phyloP scores from a whole-genome alignment of 1,140 invertebrate species.

The Drosophila truncata region DNA sequence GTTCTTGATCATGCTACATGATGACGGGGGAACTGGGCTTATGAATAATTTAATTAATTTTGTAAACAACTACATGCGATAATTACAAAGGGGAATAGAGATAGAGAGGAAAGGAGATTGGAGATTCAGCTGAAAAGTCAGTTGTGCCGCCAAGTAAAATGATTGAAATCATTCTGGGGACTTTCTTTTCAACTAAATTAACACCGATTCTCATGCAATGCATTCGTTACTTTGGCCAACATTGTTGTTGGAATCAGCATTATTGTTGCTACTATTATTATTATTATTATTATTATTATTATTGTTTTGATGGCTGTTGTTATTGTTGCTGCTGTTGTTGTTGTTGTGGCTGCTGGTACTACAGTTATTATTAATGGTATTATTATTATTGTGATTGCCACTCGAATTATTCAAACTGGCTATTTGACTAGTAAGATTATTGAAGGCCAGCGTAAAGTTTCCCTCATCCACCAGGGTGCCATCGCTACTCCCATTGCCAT shows the following conservation, averaged over 20 bases:
- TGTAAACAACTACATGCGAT: conserved; percentile 60
- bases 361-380: conserved; percentile 32
- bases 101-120: not conserved
- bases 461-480: conserved; percentile 71
- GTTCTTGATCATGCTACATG: conserved; percentile 35
- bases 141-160: conserved; percentile 26
- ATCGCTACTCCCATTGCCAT: conserved; percentile 61
- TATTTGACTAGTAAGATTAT: conserved; percentile 73
- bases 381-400: conserved; percentile 19
- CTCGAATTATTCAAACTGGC: conserved; percentile 69
- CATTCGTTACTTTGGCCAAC: conserved; percentile 75
- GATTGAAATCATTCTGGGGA: conserved; percentile 17
- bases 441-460: conserved; percentile 71
- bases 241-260: conserved; percentile 77
- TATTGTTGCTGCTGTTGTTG: conserved; percentile 34
- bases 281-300: conserved; percentile 24
- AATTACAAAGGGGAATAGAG: conserved; percentile 22
- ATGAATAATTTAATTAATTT: conserved; percentile 53
- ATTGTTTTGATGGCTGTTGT: conserved; percentile 32
- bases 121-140: conserved; percentile 48
- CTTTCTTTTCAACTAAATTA: conserved; percentile 65
- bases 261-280: conserved; percentile 51
- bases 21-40: conserved; percentile 17
- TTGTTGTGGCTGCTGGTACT: conserved; percentile 34
- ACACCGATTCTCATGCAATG: conserved; percentile 79